Conservation (phyloP, 2,113 vertebrate genomes). For the Athene cunicularia region DNA sequence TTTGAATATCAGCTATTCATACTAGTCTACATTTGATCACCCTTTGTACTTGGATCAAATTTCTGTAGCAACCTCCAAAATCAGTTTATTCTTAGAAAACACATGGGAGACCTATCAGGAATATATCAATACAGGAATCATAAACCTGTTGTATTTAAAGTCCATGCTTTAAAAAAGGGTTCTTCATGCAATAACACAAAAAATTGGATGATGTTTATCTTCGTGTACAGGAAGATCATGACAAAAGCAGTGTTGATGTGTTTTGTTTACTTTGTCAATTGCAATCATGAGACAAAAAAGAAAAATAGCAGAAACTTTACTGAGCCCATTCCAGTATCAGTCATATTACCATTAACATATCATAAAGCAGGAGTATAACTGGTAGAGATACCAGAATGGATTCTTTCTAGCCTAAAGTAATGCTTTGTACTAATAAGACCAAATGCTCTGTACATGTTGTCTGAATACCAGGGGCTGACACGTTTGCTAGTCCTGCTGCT, state of each 20-base stretch:
- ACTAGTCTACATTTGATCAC: neutral
- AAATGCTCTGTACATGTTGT: neutral
- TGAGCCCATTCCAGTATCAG: neutral
- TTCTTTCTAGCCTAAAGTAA: constrained; percentile 28
- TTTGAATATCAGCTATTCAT: neutral
- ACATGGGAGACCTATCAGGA: neutral
- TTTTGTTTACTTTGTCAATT: neutral
- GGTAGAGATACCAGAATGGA: neutral
- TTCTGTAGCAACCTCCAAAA: neutral
- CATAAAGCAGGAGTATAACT: neutral
- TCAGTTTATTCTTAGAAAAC: neutral
- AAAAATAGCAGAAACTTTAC: neutral
- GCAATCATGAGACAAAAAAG: neutral
- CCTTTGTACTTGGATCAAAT: neutral
- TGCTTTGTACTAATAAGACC: neutral
- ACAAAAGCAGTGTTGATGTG: neutral
- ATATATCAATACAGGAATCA: neutral
- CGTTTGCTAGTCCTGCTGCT: neutral
- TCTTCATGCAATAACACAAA: neutral
- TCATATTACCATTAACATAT: neutral
- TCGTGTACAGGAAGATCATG: neutral
- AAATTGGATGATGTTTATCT: neutral
- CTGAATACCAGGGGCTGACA: constrained; percentile 8
- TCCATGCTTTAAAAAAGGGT: neutral
- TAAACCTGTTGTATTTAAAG: neutral